Evolutionary conservation across 2,113 vertebrate genomes (phyloP).

Genomic region (Galbula dea): DNA sequence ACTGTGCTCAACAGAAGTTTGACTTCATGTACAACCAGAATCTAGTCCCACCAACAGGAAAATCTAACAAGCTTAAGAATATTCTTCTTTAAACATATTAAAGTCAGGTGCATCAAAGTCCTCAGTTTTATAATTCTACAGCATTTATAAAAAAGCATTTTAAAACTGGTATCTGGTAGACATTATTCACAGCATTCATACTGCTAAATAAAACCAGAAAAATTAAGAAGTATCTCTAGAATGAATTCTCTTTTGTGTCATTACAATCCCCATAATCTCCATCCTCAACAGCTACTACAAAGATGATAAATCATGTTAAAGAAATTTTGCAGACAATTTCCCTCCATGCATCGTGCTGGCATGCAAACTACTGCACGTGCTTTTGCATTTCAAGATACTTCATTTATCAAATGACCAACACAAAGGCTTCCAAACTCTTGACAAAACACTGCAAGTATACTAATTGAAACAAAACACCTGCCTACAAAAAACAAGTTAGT

Average conservation of each 20-base stretch:
- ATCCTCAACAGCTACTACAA: neutral
- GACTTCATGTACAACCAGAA: neutral
- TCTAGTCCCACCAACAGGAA: neutral
- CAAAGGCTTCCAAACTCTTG: neutral
- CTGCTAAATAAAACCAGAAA: neutral
- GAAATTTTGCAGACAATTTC: neutral
- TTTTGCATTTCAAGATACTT: slow-evolving; percentile 21
- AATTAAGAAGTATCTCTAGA: neutral
- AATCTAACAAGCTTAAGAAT: neutral
- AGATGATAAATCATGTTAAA: neutral
- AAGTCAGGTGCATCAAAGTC: neutral
- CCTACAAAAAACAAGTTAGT: neutral
- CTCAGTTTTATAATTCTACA: neutral
- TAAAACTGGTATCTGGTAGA: neutral
- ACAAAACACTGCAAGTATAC: neutral
- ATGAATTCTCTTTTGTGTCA: neutral
- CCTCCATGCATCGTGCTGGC: neutral
- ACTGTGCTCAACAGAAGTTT: neutral
- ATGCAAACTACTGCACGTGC: neutral
- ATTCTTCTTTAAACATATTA: neutral
- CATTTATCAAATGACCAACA: neutral
- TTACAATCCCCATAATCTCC: neutral
- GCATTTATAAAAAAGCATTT: neutral
- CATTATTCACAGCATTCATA: neutral
- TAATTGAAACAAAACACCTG: neutral